Evolutionary conservation across 2,797 vertebrate species (phyloP), one percentile per base, ranked within the genome.

Genomic region (Gobio occitaniae): DNA sequence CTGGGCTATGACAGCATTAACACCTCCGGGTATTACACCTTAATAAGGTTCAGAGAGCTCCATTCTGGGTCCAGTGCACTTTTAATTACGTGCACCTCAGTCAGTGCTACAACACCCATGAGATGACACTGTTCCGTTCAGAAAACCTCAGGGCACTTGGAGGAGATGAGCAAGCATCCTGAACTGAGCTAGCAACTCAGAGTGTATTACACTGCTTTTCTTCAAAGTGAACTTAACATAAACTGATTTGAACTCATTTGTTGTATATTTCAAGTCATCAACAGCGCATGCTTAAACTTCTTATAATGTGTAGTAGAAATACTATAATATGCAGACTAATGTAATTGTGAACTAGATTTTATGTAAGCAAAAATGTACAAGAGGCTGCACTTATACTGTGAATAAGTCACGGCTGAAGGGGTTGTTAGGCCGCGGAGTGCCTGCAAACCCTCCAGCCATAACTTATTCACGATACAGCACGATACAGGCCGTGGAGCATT

Each of bases 51-150:
- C 77, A 87, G 83, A 91, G 88, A 88, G 85, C 83, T 81, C 82
- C 86, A 63, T 87, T 85, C 84, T 90, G 88, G 92, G 90, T 92
- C 88, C 87, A 89, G 90, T 92, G 90, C 90, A 89, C 92, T 92
- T 93, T 92, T 93, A 94, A 94, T 94, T 92, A 93, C 89, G 89
- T 85, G 91, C 91, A 90, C 90, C 66, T 89, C 90, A 90, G 87
- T 89, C 89, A 89, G 79, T 56, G 80, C 85, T 70, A 78, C 69
- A 85, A 82, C 19, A 84, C 82, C 41, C 82, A 52, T 63, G 83
- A 82, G 85, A 25, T 36, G 52, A 78, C 63, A 70, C 79, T 47
- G 50, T 76, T 66, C 50, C 25, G 44, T 77, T 72, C 36, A 56
- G 74, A 82, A 87, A 78, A 44, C 74, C 44, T 66, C 16, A 29